A percentile compares a stretch with the other conserved stretches of the same genome.
Evolutionary conservation across 2,797 vertebrate genomes (phyloP).

Genomic region (Phrynocephalus vlangalii): DNA sequence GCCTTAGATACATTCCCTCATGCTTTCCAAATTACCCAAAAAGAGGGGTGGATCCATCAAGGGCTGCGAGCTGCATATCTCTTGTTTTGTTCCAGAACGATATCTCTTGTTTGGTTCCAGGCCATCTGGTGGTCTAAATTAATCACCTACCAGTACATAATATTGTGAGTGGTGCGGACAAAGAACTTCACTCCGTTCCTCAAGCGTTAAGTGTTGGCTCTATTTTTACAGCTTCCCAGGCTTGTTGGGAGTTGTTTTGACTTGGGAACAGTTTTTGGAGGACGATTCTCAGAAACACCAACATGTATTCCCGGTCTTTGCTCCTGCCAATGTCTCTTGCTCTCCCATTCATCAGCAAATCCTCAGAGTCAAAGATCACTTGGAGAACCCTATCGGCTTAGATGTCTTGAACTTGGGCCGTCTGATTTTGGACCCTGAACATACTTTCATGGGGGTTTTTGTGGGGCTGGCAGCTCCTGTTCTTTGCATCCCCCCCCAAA

Average conservation of each 20-base stretch:
- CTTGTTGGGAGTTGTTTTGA: neutral
- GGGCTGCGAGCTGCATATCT: slow-evolving; percentile 69
- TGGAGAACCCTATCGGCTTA: no score
- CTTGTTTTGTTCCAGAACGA: slow-evolving; percentile 70
- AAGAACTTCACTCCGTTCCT: slow-evolving; percentile 55
- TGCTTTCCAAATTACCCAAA: no score
- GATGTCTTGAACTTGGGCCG: no score
- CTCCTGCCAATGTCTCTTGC: neutral
- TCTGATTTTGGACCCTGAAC: no score
- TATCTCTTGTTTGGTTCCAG: slow-evolving; percentile 39
- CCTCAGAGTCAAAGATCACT: no score
- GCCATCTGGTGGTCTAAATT: slow-evolving; percentile 64
- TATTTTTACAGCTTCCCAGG: neutral
- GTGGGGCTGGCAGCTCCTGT: no score
- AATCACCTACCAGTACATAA: slow-evolving; percentile 52
- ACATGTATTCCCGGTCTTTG: neutral
- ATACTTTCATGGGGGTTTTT: no score
- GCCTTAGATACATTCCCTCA: no score
- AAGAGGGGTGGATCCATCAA: slow-evolving; percentile 63
- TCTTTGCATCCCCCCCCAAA: no score
- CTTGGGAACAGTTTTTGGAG: no score
- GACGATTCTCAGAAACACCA: neutral
- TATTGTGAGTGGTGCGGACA: slow-evolving; percentile 33
- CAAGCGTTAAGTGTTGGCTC: neutral
- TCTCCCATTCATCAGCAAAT: neutral